phyloP scores from a whole-genome alignment of 2,888 invertebrate species.

The Tricholauxania praeusta region DNA sequence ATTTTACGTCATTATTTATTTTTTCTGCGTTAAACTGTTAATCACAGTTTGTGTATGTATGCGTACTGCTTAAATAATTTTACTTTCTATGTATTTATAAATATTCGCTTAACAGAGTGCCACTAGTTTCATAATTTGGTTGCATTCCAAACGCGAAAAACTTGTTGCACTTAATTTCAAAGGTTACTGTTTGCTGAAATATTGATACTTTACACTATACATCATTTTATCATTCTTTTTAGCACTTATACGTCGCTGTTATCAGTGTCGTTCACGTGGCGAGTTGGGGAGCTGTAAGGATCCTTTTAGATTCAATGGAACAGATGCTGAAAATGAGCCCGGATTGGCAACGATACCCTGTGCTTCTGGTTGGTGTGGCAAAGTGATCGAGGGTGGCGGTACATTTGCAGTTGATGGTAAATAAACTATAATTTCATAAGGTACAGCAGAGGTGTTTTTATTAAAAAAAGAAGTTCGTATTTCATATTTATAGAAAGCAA shows the following conservation, averaged over 20 bases:
- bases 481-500: not conserved
- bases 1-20: not conserved
- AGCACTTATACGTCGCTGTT: constrained; percentile 83
- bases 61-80: not conserved
- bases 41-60: too few species aligned
- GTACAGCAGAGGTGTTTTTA: not conserved
- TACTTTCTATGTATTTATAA: constrained; percentile 6
- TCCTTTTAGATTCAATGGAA: constrained; percentile 83
- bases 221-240: constrained; percentile 37
- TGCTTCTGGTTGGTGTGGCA: constrained; percentile 93
- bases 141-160: not conserved
- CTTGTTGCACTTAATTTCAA: too few species aligned
- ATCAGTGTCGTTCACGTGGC: constrained; percentile 87
- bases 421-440: constrained; percentile 28
- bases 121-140: constrained; percentile 7
- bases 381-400: constrained; percentile 85
- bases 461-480: not conserved
- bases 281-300: constrained; percentile 91
- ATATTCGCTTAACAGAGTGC: not conserved
- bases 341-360: constrained; percentile 85
- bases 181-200: too few species aligned
- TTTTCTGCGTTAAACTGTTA: too few species aligned
- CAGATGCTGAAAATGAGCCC: constrained; percentile 77
- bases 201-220: not conserved
- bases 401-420: constrained; percentile 83